These are phyloP conservation scores for Macrophya annulata DNA, from an alignment of 2,888 invertebrate genomes.

Conservation along the genomic window DNA sequence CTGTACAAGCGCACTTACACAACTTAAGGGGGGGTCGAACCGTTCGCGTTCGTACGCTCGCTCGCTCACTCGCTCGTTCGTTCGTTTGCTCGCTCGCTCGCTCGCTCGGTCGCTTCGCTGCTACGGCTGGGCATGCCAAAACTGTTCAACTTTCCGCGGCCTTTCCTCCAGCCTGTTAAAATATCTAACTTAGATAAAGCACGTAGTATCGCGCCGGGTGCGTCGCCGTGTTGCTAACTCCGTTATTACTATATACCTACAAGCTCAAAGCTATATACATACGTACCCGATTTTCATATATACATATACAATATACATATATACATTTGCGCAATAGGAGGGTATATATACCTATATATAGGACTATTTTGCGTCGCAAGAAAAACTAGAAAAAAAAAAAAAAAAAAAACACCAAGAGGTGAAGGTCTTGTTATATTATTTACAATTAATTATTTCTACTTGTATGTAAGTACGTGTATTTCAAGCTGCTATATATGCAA, in stretches of 20 bases:
- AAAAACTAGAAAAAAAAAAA: background rate
- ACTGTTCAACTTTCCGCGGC: conserved; percentile 47
- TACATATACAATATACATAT: background rate
- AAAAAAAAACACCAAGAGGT: background rate
- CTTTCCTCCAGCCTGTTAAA: conserved; percentile 32
- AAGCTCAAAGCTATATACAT: background rate
- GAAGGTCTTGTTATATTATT: too few relatives aligned
- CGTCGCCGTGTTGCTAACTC: conserved; percentile 11
- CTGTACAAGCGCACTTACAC: background rate
- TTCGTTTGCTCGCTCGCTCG: background rate
- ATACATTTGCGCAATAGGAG: too few relatives aligned
- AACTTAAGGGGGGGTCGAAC: background rate
- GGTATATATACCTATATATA: too few relatives aligned
- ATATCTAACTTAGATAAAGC: conserved; percentile 50
- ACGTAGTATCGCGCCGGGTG: conserved; percentile 34
- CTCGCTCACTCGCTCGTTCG: background rate
- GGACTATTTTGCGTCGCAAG: too few relatives aligned
- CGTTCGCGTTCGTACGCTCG: background rate
- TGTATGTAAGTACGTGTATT: too few relatives aligned
- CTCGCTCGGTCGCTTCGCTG: background rate
- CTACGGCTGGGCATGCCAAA: conserved; percentile 39
- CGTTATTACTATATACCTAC: conserved; percentile 11
- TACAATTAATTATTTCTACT: too few relatives aligned
- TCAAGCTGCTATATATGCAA: too few relatives aligned
- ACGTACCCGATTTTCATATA: background rate